These are phyloP conservation scores for Drosophila prostipennis DNA, from an alignment of 2,888 invertebrate species.

Conservation along the genomic window DNA sequence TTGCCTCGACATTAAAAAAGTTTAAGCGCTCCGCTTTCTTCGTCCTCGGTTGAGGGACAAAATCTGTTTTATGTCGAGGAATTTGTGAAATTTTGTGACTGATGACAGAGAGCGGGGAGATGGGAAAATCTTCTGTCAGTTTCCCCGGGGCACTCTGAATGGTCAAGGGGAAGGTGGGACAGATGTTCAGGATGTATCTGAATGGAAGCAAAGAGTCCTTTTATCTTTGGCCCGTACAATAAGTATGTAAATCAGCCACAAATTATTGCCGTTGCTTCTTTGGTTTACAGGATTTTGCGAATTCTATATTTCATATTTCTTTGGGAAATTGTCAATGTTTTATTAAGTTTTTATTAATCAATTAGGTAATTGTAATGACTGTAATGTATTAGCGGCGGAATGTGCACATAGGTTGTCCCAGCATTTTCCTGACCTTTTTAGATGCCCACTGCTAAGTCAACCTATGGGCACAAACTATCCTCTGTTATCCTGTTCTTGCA, in stretches of 20 bases:
- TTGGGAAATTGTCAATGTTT: too few species aligned
- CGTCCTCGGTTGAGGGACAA: conserved; percentile 52
- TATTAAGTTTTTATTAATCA: too few species aligned
- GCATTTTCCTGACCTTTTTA: neutral
- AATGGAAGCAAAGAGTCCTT: neutral
- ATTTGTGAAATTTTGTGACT: conserved; percentile 73
- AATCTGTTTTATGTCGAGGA: conserved; percentile 75
- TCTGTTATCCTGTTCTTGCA: neutral
- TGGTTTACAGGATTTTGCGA: neutral
- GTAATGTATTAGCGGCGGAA: neutral
- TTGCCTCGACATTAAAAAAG: conserved; percentile 61
- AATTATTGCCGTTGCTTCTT: neutral
- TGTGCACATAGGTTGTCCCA: neutral
- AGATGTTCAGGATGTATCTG: neutral
- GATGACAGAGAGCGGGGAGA: conserved; percentile 49
- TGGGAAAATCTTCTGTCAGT: conserved; percentile 6
- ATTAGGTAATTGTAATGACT: neutral
- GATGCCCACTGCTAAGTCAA: neutral
- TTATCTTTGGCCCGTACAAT: too few species aligned
- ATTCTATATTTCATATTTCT: too few species aligned
- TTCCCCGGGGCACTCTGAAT: neutral
- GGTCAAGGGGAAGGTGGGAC: conserved; percentile 2
- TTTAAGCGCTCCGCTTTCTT: conserved; percentile 67
- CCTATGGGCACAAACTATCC: conserved; percentile 8
- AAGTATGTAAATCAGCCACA: conserved; percentile 1